Base-by-base conservation (phyloP, 2,888 invertebrate genomes). In the Dryocosmus kuriphilus region DNA sequence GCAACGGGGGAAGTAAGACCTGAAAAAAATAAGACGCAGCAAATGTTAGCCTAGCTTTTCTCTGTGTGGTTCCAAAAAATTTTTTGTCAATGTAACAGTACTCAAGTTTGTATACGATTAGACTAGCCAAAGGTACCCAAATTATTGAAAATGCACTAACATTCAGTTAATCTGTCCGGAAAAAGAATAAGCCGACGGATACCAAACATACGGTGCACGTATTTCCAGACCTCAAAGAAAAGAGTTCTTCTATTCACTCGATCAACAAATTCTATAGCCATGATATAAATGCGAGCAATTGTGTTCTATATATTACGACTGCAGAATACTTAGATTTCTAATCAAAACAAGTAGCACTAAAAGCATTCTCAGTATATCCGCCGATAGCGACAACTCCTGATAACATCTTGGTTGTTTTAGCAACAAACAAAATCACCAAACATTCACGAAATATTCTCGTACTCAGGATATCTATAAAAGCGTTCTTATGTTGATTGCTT, bases 321-420 rank as follows among this genome's bases (percentile, higher is more conserved):
- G 93, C 93, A 0, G 93, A 92, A 83, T 93, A 92, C 77, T 92
- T 90, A 2, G 93, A 91, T 5, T 92, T 92, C 67, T 94, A 82
- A 0, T 92, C 92, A 9, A 92, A 92, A 30, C 93, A 93, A 19
- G 93, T 93, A 57, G 92, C 92, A 8, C 92, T 92, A 85, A 95
- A 95, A 85, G 95, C 95, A 82, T 94, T 93, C 77, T 94, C 94
- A 0, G 94, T 92, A 82, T 94, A 94, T 6, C 94, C 90, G 80
- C 94, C 93, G 32, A 94, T 92, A 0, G 94, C 94, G 67, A 94
- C 94, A 82, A 94, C 93, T 0, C 94, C 94, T 67, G 94, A 94
- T 76, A 95, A 93, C 86, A 95, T 95, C 84, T 93, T 93, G 14
- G 93, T 92, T 0, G 94, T 93, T 91, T 95, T 95, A 76, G 95